These are phyloP conservation scores for Siderastrea siderea DNA, from an alignment of 92 coral and sea anemone genomes.

Conservation along the genomic window DNA sequence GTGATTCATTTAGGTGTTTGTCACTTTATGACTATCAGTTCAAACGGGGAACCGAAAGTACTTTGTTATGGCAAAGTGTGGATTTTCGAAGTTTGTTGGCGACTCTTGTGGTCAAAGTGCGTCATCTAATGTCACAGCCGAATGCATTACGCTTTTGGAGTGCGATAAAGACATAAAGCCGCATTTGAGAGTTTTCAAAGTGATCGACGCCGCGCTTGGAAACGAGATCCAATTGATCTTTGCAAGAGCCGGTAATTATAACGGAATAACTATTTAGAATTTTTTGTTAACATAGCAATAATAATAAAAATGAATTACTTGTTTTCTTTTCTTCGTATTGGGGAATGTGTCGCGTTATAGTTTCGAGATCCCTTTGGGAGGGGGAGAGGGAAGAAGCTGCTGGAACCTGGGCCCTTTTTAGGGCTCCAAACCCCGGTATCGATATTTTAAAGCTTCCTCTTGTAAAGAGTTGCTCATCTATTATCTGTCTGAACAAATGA, in stretches of 20 bases:
- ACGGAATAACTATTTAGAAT: neutral
- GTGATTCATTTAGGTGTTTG: no score
- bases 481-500: neutral
- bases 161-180: neutral
- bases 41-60: no score
- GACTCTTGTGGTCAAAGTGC: neutral
- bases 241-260: neutral
- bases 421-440: no score
- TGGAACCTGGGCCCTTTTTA: no score
- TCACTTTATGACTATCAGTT: no score
- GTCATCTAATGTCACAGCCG: neutral
- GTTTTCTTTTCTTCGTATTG: neutral
- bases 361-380: no score
- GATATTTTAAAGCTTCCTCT: no score
- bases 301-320: neutral
- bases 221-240: neutral
- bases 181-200: no score
- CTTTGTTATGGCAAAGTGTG: constrained; percentile 5
- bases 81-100: neutral
- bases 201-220: no score
- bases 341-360: no score
- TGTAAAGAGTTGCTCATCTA: neutral
- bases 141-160: neutral
- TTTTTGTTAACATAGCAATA: neutral
- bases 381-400: no score